Base-by-base conservation (phyloP, 2,797 vertebrate genomes). In the Helicolenus hilgendorfi region DNA sequence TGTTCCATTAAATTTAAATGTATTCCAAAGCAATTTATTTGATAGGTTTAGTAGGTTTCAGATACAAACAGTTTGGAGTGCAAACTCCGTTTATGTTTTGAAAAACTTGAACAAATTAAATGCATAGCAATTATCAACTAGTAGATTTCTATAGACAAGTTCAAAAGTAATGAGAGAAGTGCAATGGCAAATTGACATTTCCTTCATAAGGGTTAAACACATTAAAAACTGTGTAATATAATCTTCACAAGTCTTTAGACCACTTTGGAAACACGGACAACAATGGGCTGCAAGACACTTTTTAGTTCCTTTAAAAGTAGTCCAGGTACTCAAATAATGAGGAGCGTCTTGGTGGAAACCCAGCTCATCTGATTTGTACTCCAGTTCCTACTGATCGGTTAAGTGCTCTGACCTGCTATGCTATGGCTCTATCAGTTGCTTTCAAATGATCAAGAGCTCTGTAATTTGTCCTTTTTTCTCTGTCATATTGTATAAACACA, bases 401-500 rank as follows among this genome's bases (percentile, higher is more conserved):
- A 82, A 84, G 80, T 71, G 60, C 29, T 64, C 4, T 79, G 73
- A 90, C 67, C 74, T 78, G 80, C 79, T 88, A 22, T 55, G 49
- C 20, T n/a, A 22, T 55, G 18, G 18, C 45, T 49, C 71, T 15
- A 65, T 93, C 59, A 65, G 77, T 65, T 79, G 58, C 72, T 71
- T 84, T 80, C 63, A 91, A 90, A 87, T 69, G 45, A 87, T 85
- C 67, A 84, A 78, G 49, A 68, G 36, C 71, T 83, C 53, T 85
- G 60, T 91, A 90, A 95, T 90, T 74, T 91, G 36, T 79, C 27
- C 65, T 60, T 77, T 93, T 89, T 89, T 75, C 81, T 76, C 55
- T 72, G 60, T 72, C 77, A 81, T 81, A 77, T 64, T 87, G 71
- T 56, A 79, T 79, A 49, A 95, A 91, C 72, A 85, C 35, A 41